These are phyloP conservation scores for Eurois occulta DNA, from an alignment of 2,888 invertebrate species.

Conservation along the genomic window DNA sequence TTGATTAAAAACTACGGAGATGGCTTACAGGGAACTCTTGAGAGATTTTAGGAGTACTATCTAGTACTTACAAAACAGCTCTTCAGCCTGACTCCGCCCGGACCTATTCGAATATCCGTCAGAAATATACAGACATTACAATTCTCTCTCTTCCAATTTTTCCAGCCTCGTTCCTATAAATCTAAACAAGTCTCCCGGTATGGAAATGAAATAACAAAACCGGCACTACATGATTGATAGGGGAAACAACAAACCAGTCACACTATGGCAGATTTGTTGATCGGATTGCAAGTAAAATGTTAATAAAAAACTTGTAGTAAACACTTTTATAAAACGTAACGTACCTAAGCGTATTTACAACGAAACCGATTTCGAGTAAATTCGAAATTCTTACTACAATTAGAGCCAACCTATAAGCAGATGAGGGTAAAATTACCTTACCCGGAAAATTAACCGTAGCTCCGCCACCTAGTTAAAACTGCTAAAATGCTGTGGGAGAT, in stretches of 20 bases:
- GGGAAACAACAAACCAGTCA: background rate
- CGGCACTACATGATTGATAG: constrained; percentile 22
- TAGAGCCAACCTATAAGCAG: background rate
- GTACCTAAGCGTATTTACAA: background rate
- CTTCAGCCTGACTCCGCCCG: constrained; percentile 12
- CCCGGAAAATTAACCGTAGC: constrained; percentile 22
- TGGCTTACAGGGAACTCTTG: constrained; percentile 23
- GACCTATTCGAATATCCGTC: constrained; percentile 24
- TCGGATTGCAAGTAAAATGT: background rate
- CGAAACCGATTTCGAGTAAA: background rate
- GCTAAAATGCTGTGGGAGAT: constrained; percentile 39
- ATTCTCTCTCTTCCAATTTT: constrained; percentile 20
- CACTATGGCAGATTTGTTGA: background rate
- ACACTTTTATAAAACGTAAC: background rate
- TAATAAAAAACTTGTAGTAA: background rate
- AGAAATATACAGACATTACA: constrained; percentile 34
- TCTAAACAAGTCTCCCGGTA: constrained; percentile 20
- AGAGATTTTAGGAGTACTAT: constrained; percentile 22
- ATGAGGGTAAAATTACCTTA: constrained; percentile 17
- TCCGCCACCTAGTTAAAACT: constrained; percentile 23
- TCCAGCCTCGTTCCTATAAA: constrained; percentile 11
- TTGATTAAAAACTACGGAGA: constrained; percentile 65
- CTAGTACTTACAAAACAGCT: constrained; percentile 24
- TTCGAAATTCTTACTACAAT: background rate
- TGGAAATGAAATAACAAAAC: constrained; percentile 37